A percentile compares a stretch with the other conserved stretches of the same genome.
These are phyloP conservation scores for Stigmatopora argus DNA, from an alignment of 2,113 vertebrate species.

Conservation along the genomic window DNA sequence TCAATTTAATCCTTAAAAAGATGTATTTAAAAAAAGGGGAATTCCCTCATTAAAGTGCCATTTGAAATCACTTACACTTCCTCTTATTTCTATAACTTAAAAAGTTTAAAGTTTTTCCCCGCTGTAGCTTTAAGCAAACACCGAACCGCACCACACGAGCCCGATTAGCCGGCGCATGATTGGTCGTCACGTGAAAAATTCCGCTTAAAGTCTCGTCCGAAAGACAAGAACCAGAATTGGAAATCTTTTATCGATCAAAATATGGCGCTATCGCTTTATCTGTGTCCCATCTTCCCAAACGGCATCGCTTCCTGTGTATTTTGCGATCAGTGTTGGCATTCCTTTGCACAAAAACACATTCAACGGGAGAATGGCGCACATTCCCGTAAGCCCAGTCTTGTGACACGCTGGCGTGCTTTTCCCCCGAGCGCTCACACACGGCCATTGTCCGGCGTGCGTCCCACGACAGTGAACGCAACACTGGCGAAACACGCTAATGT, in stretches of 20 bases:
- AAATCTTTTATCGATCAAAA: neutral
- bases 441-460: slow-evolving; percentile 26
- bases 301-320: slow-evolving; percentile 34
- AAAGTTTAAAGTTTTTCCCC: neutral
- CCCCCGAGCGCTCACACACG: slow-evolving; percentile 18
- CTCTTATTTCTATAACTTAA: neutral
- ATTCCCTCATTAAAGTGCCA: no score
- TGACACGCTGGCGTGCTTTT: slow-evolving; percentile 47
- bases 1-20: no score
- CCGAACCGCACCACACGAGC: neutral
- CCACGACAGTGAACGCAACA: slow-evolving; percentile 20
- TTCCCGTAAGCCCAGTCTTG: slow-evolving; percentile 57
- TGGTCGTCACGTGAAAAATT: neutral
- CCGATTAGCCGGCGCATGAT: neutral
- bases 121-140: neutral
- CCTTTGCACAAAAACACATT: slow-evolving; percentile 26
- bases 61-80: neutral
- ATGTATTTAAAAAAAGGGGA: no score
- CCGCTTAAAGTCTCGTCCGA: neutral
- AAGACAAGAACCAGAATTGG: neutral
- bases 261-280: neutral
- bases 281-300: neutral
- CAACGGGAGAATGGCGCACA: slow-evolving; percentile 33
- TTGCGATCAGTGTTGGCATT: slow-evolving; percentile 17
- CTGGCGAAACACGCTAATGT: neutral